Evolutionary conservation across 2,113 vertebrate genomes (phyloP).

Genomic region (Sander vitreus): DNA sequence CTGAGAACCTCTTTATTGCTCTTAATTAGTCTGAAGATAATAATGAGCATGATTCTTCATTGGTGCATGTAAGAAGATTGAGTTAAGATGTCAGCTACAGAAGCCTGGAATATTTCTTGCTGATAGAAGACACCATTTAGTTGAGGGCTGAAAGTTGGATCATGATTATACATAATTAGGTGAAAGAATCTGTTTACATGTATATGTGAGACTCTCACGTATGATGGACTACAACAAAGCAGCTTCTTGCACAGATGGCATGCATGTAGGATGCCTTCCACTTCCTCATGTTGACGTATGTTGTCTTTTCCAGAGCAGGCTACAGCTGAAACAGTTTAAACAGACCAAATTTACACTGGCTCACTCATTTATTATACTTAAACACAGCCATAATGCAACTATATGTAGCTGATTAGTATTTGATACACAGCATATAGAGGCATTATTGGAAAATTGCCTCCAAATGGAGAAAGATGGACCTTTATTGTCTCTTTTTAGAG

Average conservation of each 20-base stretch:
- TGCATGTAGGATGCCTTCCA: constrained; percentile 73
- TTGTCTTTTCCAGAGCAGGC: constrained; percentile 69
- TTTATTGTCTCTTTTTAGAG: constrained; percentile 1
- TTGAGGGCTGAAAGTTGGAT: background rate
- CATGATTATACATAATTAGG: background rate
- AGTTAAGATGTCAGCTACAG: constrained; percentile 24
- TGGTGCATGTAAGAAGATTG: background rate
- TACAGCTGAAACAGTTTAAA: constrained; percentile 56
- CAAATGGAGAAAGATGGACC: constrained; percentile 6
- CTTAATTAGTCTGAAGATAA: background rate
- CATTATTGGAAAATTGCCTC: background rate
- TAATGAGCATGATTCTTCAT: background rate
- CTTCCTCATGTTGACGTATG: constrained; percentile 77
- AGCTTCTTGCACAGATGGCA: constrained; percentile 74
- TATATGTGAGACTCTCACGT: constrained; percentile 2
- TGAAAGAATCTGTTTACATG: constrained; percentile 12
- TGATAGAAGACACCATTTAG: background rate
- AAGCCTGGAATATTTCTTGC: background rate
- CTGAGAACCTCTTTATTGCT: background rate
- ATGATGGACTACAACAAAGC: constrained; percentile 37
- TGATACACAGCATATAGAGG: background rate
- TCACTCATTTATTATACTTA: constrained; percentile 9
- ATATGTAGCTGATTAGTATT: background rate
- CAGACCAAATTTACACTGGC: constrained; percentile 36
- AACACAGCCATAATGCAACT: background rate